Conservation (phyloP, 2,797 vertebrate species). For the Coregonus ussuriensis region DNA sequence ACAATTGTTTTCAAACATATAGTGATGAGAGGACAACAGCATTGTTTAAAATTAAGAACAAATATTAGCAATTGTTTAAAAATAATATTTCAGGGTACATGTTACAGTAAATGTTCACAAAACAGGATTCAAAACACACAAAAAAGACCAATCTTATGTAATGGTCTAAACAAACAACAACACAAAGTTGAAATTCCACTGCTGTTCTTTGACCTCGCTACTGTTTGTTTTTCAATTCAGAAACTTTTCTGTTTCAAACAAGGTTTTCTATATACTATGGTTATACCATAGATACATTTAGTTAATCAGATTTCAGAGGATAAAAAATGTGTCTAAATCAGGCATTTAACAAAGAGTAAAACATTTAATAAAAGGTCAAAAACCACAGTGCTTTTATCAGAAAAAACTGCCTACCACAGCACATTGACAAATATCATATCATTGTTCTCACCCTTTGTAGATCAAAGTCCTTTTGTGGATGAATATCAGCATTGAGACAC, state of each 20-base stretch:
- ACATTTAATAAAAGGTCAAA: background rate
- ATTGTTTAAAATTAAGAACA: background rate
- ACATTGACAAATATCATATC: background rate
- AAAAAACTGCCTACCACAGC: background rate
- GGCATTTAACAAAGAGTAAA: background rate
- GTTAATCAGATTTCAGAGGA: background rate
- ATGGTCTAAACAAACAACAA: background rate
- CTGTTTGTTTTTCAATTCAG: background rate
- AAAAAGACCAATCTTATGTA: background rate
- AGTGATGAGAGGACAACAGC: background rate
- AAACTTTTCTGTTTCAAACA: background rate
- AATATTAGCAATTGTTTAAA: background rate
- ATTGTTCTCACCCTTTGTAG: constrained; percentile 46
- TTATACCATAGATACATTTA: background rate
- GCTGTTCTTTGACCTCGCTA: background rate
- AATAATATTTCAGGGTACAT: background rate
- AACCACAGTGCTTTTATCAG: background rate
- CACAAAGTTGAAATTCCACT: constrained; percentile 20
- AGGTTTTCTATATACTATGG: background rate
- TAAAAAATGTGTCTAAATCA: background rate
- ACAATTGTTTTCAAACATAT: background rate
- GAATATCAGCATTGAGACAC: constrained; percentile 21
- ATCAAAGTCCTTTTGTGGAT: constrained; percentile 45
- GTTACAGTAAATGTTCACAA: background rate
- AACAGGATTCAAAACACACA: background rate